These are phyloP conservation scores for Phalacrocorax brasilianus DNA, from an alignment of 2,113 vertebrate species.

Conservation along the genomic window DNA sequence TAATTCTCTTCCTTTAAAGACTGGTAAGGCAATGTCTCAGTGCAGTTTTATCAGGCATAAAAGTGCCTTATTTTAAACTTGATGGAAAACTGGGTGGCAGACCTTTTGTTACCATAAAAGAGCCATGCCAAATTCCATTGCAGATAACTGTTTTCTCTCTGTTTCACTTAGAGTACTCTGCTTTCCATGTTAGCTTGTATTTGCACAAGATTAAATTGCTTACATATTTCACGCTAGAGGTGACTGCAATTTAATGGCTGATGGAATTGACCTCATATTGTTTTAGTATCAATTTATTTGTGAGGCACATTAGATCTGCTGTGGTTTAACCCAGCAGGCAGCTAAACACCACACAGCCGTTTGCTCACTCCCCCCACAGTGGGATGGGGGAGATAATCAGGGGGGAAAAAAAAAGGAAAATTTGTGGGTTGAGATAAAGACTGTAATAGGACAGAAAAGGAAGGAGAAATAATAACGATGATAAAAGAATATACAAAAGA, in stretches of 20 bases:
- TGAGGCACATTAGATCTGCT: neutral
- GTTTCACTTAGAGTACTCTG: neutral
- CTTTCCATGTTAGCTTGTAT: neutral
- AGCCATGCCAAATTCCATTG: slow-evolving; percentile 9
- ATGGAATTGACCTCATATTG: neutral
- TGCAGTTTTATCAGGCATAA: neutral
- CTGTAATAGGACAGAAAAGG: too few relatives aligned
- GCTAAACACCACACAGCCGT: too few relatives aligned
- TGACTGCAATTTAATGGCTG: neutral
- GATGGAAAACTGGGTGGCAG: neutral
- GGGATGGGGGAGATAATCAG: too few relatives aligned
- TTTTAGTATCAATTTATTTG: neutral
- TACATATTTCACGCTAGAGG: neutral
- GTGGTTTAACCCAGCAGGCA: too few relatives aligned
- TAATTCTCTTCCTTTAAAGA: neutral
- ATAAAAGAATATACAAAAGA: too few relatives aligned
- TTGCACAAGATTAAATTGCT: neutral
- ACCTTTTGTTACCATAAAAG: neutral
- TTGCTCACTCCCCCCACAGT: too few relatives aligned
- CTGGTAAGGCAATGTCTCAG: neutral
- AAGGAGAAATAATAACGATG: too few relatives aligned
- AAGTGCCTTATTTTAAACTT: neutral
- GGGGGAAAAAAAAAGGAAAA: too few relatives aligned
- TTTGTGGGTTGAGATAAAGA: too few relatives aligned
- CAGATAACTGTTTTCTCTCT: neutral